A percentile compares a stretch with the other conserved stretches of the same genome.
phyloP scores from a whole-genome alignment of 2,888 invertebrate genomes.

The Odontothrips loti region DNA sequence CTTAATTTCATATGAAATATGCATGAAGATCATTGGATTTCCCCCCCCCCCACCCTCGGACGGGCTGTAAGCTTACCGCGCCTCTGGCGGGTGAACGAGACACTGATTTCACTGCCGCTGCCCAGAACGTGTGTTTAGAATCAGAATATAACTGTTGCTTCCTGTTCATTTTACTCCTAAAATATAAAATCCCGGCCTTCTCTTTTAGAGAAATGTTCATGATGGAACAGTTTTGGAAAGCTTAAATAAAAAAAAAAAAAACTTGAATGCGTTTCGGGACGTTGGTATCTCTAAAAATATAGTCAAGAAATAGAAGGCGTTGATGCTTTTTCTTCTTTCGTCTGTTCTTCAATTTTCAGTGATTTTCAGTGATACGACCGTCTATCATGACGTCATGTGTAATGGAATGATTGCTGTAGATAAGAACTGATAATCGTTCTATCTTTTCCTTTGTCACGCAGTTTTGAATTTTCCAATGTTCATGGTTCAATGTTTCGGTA shows the following conservation, averaged over 20 bases:
- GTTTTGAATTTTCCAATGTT: background rate
- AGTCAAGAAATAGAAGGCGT: background rate
- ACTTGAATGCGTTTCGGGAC: background rate
- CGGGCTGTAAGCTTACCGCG: no score
- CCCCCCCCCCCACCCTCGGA: no score
- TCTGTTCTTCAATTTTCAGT: background rate
- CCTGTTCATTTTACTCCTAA: no score
- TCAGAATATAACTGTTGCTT: no score
- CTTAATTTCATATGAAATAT: no score
- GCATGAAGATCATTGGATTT: no score
- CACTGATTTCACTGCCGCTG: no score
- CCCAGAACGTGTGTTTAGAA: no score
- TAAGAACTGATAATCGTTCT: background rate
- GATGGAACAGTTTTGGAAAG: background rate
- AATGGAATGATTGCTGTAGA: conserved; percentile 5
- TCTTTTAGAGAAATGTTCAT: background rate
- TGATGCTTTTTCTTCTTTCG: background rate
- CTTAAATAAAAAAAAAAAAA: background rate
- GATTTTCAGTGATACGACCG: background rate
- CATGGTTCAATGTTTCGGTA: background rate
- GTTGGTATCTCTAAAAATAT: background rate
- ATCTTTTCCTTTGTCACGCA: background rate
- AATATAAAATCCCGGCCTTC: no score
- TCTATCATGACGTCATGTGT: conserved; percentile 8
- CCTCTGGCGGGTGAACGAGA: no score